phyloP scores from a whole-genome alignment of 1,140 invertebrate species.

The Cydia pomonella region DNA sequence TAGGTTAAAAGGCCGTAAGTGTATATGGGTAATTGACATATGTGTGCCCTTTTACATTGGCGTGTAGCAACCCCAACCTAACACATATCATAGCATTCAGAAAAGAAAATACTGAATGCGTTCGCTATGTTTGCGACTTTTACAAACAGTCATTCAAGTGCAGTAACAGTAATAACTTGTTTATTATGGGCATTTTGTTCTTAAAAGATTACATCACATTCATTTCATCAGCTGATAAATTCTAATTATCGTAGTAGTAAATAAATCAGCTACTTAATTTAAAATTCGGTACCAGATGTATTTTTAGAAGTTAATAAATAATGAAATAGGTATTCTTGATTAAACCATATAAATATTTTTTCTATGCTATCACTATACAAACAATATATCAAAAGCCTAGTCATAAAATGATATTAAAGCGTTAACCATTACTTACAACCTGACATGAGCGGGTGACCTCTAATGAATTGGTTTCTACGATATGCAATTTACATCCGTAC shows the following conservation, averaged over 20 bases:
- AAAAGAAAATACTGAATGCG: conserved; percentile 5
- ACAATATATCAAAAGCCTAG: too few relatives aligned
- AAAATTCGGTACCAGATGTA: too few relatives aligned
- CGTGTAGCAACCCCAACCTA: conserved; percentile 1
- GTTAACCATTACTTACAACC: not conserved
- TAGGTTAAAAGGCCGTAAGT: not conserved
- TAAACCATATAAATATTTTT: too few relatives aligned
- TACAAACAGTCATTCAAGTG: not conserved
- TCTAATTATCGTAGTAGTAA: too few relatives aligned
- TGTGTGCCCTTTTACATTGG: not conserved
- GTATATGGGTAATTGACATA: conserved; percentile 2
- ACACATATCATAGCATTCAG: not conserved
- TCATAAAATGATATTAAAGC: too few relatives aligned
- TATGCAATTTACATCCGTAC: conserved; percentile 16
- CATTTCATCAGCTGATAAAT: too few relatives aligned
- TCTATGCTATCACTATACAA: too few relatives aligned
- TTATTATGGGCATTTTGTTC: not conserved
- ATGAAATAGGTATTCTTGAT: too few relatives aligned
- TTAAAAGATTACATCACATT: too few relatives aligned
- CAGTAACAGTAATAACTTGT: not conserved
- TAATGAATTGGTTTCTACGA: conserved; percentile 14
- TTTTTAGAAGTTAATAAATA: too few relatives aligned
- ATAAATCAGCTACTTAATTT: too few relatives aligned
- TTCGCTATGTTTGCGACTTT: conserved; percentile 9
- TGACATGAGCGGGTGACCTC: not conserved